A percentile compares a stretch with the other conserved stretches of the same genome.
Conservation (phyloP, 2,888 invertebrate species). For the Drosophila antonietae region DNA sequence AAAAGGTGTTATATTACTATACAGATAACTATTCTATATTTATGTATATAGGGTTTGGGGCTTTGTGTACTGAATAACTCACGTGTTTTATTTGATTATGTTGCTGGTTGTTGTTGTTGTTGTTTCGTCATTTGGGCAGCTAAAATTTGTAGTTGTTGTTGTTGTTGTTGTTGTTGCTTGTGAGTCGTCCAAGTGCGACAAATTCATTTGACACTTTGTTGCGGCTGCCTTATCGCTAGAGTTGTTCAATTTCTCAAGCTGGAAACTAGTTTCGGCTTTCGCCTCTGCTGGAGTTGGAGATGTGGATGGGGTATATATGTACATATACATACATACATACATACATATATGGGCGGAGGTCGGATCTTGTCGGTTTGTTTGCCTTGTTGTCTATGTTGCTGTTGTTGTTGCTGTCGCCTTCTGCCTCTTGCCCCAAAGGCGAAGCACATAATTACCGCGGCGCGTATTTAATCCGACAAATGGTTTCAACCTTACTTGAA, state of each 20-base stretch:
- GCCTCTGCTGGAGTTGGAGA: constrained; percentile 13
- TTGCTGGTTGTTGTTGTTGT: constrained; percentile 29
- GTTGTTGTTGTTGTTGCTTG: constrained; percentile 15
- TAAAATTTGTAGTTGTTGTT: constrained; percentile 46
- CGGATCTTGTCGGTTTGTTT: constrained; percentile 72
- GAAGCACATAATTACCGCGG: constrained; percentile 82
- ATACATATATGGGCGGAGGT: constrained; percentile 38
- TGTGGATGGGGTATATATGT: background rate
- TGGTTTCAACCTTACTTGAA: constrained; percentile 81
- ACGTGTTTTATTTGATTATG: constrained; percentile 59
- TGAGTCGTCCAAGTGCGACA: constrained; percentile 67
- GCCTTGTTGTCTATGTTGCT: constrained; percentile 68
- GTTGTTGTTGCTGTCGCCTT: constrained; percentile 39
- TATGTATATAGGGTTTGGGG: constrained; percentile 21
- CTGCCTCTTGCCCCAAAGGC: constrained; percentile 32
- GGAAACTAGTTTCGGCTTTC: constrained; percentile 72
- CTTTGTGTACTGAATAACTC: constrained; percentile 40
- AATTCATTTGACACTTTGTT: constrained; percentile 80
- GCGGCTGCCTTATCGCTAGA: constrained; percentile 69
- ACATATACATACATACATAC: background rate
- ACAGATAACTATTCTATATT: background rate
- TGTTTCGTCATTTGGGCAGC: constrained; percentile 50
- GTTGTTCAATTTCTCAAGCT: constrained; percentile 57
- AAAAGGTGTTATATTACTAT: constrained; percentile 7
- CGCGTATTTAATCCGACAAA: constrained; percentile 81